Base-by-base conservation (phyloP, 2,113 vertebrate species). In the Oncorhynchus gorbuscha region DNA sequence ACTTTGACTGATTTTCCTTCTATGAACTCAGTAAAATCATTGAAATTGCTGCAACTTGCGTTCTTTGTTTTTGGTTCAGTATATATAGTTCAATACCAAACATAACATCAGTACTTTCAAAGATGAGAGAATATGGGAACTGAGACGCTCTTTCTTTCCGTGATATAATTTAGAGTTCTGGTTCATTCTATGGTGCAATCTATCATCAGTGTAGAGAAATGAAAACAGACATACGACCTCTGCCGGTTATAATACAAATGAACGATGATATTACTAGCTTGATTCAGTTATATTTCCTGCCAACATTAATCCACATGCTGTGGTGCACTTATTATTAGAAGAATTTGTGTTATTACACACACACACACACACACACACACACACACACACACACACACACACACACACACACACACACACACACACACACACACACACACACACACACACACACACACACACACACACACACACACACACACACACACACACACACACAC, bases 131-230 rank as follows among this genome's bases (percentile, higher is more conserved):
- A 13, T 62, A 5, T 32, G 30, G 5, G 30, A 55, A 55, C 14
- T 55, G 1, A 3, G 26, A 67, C 30, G 0, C 1, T 4, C 26
- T 28, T 14, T 28, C 26, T 14, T 14, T 32, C 14, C 4, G 5
- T 67, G 65, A 67, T 14, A 67, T 1, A 14, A 30, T 13, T 26
- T 67, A 18, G 51, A 55, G 16, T 55, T 55, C 3, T 16, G 12
- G 13, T 66, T 66, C 24, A 74, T 69, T 73, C 61, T 20, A 13
- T 11, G 24, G 51, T 24, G 26, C 69, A 66, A 49, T 66, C 22
- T 48, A 75, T 74, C 74, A 75, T 76, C 4, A 16, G 68, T 35
- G 72, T 5, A 4, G 70, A 75, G 28, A 72, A 71, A 72, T 79
- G 13, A 55, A 70, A 77, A 78, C 71, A 55, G 14, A 18, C 12